Evolutionary conservation across 2,113 vertebrate genomes (phyloP).

Genomic region (Ranitomeya imitator): DNA sequence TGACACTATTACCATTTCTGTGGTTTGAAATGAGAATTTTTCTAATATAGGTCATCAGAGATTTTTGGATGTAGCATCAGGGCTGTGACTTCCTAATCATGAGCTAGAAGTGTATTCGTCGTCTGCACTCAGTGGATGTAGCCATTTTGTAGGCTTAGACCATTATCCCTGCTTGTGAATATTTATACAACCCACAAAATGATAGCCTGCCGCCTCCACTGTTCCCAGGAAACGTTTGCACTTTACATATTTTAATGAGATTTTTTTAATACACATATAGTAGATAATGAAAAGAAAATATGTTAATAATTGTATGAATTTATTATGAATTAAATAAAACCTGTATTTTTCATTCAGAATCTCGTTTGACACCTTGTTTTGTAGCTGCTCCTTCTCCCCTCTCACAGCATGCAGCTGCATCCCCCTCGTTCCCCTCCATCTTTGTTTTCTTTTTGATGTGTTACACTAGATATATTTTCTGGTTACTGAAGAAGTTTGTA

Average conservation of each 20-base stretch:
- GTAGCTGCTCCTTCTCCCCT: not conserved
- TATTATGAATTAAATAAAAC: conserved; percentile 18
- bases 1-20: not conserved
- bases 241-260: conserved; percentile 17
- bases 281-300: not conserved
- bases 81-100: not conserved
- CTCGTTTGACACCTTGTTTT: not conserved
- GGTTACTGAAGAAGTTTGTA: not conserved
- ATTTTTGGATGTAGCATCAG: not conserved
- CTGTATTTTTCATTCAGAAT: conserved; percentile 1
- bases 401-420: not conserved
- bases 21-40: not conserved
- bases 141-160: conserved; percentile 15
- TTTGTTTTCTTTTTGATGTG: not conserved
- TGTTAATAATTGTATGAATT: conserved; percentile 13
- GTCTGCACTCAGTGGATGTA: not conserved
- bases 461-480: not conserved
- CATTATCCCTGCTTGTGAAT: not conserved
- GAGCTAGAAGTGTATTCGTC: not conserved
- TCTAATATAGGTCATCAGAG: not conserved
- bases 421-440: not conserved
- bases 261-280: conserved; percentile 11
- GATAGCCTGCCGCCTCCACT: not conserved
- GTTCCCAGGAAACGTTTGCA: not conserved
- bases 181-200: not conserved